Evolutionary conservation across 1,140 invertebrate species (phyloP).

Genomic region (Trissolcus basalis): DNA sequence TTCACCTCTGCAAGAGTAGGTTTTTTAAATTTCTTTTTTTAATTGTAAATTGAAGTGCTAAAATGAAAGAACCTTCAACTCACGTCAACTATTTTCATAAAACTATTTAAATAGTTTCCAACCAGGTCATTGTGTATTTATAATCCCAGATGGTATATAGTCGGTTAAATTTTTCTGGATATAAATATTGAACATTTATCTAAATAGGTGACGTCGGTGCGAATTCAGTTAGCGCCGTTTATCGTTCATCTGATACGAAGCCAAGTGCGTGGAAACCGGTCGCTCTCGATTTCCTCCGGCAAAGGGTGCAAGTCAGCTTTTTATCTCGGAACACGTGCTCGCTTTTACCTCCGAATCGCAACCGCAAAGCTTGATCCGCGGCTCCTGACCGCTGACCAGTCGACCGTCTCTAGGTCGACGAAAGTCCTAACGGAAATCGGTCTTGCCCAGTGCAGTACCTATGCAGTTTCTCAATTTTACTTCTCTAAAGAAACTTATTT

Average conservation of each 20-base stretch:
- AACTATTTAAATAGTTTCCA: too few relatives aligned
- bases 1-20: too few relatives aligned
- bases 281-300: conserved; percentile 55
- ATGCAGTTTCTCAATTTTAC: neutral
- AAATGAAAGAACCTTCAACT: too few relatives aligned
- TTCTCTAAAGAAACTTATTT: too few relatives aligned
- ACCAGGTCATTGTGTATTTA: too few relatives aligned
- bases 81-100: too few relatives aligned
- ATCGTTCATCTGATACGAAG: conserved; percentile 12
- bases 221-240: conserved; percentile 39
- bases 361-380: neutral
- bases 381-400: conserved; percentile 24
- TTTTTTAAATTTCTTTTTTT: too few relatives aligned
- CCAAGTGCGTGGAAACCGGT: conserved; percentile 50
- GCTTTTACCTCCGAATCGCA: conserved; percentile 54
- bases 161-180: too few relatives aligned
- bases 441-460: conserved; percentile 34
- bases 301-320: conserved; percentile 25
- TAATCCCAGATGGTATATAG: too few relatives aligned
- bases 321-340: conserved; percentile 50
- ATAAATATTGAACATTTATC: neutral
- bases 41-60: too few relatives aligned
- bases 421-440: conserved; percentile 58
- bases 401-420: conserved; percentile 52
- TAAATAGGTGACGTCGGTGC: conserved; percentile 34